Evolutionary conservation across 2,113 vertebrate species (phyloP).

Genomic region (Dromas ardeola): DNA sequence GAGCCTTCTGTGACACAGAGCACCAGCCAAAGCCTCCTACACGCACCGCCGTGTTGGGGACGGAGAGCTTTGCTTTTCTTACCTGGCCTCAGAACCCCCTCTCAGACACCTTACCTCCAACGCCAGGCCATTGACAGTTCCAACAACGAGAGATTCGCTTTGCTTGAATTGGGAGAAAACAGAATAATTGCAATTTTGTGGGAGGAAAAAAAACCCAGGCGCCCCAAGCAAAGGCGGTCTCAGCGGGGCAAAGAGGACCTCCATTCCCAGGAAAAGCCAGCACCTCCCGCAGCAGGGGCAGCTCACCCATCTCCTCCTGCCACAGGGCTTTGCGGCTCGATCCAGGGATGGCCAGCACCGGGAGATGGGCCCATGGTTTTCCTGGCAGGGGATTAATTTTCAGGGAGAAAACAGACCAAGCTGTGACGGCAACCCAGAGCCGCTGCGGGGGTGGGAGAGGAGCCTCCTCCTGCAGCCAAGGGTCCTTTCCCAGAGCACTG

Average conservation of each 20-base stretch:
- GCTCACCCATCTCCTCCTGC: no score
- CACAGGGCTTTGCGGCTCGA: not conserved
- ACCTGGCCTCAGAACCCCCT: rapidly evolving
- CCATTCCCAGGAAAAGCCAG: not conserved
- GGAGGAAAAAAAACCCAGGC: rapidly evolving
- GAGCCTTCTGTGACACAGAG: not conserved
- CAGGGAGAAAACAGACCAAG: not conserved
- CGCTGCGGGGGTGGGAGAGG: rapidly evolving
- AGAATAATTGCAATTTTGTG: rapidly evolving
- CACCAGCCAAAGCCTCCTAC: not conserved
- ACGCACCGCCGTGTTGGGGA: not conserved
- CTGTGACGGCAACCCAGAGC: not conserved
- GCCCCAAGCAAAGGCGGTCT: rapidly evolving
- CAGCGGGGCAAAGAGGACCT: rapidly evolving
- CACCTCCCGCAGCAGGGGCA: no score
- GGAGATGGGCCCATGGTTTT: rapidly evolving
- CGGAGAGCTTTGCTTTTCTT: not conserved
- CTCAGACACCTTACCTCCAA: not conserved
- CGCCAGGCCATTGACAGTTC: rapidly evolving
- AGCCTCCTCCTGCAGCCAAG: not conserved
- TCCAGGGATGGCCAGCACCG: not conserved
- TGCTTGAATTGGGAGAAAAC: rapidly evolving
- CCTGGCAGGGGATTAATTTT: not conserved
- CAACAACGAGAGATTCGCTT: rapidly evolving
- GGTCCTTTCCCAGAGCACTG: not conserved